These are phyloP conservation scores for Ceyx cyanopectus DNA, from an alignment of 2,113 vertebrate genomes.

Conservation along the genomic window DNA sequence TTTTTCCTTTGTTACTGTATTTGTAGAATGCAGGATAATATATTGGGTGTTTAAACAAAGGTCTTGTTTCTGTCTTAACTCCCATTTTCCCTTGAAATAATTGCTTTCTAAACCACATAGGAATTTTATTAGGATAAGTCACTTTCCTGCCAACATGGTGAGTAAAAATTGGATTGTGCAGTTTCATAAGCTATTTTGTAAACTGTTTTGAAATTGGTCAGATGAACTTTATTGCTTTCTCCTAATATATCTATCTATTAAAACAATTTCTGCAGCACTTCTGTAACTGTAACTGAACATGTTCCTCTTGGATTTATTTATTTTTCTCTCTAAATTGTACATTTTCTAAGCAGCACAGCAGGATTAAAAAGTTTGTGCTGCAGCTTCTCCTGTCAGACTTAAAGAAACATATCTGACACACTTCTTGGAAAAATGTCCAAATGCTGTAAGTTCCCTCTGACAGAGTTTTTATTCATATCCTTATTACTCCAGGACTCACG, in stretches of 20 bases:
- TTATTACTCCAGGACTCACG: background rate
- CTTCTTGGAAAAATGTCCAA: background rate
- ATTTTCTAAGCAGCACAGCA: background rate
- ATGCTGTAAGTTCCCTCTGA: background rate
- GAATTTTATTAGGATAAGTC: background rate
- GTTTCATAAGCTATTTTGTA: background rate
- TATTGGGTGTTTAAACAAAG: background rate
- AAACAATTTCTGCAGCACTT: background rate
- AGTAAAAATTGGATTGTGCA: background rate
- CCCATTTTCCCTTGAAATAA: slow-evolving; percentile 14
- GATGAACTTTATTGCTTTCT: background rate
- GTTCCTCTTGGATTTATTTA: background rate
- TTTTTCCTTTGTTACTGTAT: background rate
- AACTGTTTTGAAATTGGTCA: background rate
- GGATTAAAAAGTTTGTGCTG: background rate
- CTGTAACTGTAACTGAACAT: background rate
- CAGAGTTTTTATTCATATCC: background rate
- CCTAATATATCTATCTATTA: background rate
- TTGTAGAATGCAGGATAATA: background rate
- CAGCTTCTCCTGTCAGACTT: background rate
- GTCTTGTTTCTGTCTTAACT: slow-evolving; percentile 1
- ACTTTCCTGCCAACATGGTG: background rate
- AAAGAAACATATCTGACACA: background rate
- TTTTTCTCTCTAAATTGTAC: background rate
- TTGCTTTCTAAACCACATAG: background rate